Evolutionary conservation across 2,888 invertebrate genomes (phyloP).

Genomic region (Thymelicus acteon): DNA sequence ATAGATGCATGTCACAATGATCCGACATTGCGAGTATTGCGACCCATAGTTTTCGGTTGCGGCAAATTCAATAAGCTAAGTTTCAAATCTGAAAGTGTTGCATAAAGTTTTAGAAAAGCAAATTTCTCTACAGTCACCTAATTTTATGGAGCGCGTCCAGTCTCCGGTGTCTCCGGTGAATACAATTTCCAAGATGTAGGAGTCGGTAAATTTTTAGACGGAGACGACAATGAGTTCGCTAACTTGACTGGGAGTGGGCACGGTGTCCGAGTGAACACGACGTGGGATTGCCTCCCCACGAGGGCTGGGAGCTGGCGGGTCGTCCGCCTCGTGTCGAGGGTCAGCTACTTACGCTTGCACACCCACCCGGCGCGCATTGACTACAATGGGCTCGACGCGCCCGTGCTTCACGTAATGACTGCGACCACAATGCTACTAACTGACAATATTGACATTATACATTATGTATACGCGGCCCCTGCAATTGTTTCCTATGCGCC

Average conservation of each 20-base stretch:
- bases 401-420: slow-evolving; percentile 69
- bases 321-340: slow-evolving; percentile 51
- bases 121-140: not conserved
- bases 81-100: not conserved
- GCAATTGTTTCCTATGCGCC: slow-evolving; percentile 61
- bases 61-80: not conserved
- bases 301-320: slow-evolving; percentile 37
- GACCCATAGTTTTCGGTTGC: not conserved
- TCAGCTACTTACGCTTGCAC: slow-evolving; percentile 77
- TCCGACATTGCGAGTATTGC: not conserved
- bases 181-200: slow-evolving; percentile 5
- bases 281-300: slow-evolving; percentile 42
- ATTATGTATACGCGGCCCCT: slow-evolving; percentile 63
- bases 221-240: slow-evolving; percentile 26
- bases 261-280: slow-evolving; percentile 43
- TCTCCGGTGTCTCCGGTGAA: not conserved
- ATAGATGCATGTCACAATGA: slow-evolving; percentile 51
- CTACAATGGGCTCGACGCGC: slow-evolving; percentile 76
- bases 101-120: not conserved
- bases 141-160: not conserved
- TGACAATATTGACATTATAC: slow-evolving; percentile 74
- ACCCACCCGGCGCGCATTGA: slow-evolving; percentile 80
- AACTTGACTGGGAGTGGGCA: slow-evolving; percentile 32
- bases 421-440: slow-evolving; percentile 69
- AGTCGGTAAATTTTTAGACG: slow-evolving; percentile 15